Conservation (phyloP, 1,140 invertebrate genomes). For the Leptopilina clavipes region DNA sequence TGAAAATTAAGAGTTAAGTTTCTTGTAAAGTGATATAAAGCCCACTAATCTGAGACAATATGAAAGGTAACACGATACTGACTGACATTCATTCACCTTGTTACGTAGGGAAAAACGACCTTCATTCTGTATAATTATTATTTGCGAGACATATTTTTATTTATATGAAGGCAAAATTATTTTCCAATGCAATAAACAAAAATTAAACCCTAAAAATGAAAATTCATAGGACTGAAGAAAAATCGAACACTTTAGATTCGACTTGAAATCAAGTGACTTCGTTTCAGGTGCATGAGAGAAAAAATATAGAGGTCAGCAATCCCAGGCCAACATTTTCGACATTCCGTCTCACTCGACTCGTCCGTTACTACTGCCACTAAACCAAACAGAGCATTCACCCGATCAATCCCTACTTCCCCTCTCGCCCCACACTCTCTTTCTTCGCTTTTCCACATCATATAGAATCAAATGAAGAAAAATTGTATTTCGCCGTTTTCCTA, state of each 20-base stretch:
- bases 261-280: not conserved
- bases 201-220: not conserved
- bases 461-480: not conserved
- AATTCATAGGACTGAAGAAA: not conserved
- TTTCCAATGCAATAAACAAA: not conserved
- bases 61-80: not conserved
- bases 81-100: not conserved
- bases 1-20: not conserved
- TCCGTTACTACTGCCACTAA: slow-evolving; percentile 3
- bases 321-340: not conserved
- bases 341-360: not conserved
- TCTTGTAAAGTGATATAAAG: not conserved
- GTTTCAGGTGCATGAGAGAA: not conserved
- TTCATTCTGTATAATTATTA: not conserved
- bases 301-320: slow-evolving; percentile 7
- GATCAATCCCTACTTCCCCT: not conserved
- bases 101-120: not conserved
- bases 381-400: slow-evolving; percentile 12
- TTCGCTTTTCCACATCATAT: not conserved
- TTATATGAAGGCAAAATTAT: not conserved
- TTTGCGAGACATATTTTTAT: too few relatives aligned
- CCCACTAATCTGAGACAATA: not conserved
- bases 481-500: not conserved
- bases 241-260: not conserved
- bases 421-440: not conserved